Base-by-base conservation (phyloP, 2,888 invertebrate species). In the Zonitis immaculata region DNA sequence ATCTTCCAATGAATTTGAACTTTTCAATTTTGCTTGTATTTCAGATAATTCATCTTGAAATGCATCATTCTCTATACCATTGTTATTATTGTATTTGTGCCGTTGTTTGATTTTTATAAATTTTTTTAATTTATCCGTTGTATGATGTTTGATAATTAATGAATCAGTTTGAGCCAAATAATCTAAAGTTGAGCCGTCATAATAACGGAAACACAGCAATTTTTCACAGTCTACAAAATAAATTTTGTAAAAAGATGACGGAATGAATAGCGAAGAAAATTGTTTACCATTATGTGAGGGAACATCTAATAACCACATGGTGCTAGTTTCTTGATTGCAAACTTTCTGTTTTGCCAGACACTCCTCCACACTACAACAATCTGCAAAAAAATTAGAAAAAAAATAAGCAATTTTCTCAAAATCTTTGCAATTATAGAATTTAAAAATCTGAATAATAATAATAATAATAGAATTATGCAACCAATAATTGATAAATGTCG, bases 271-370 rank as follows among this genome's bases (percentile, higher is more conserved):
- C n/a, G n/a, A n/a, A n/a, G n/a, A n/a, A n/a, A n/a, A n/a, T n/a
- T n/a, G n/a, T 70, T 76, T 75, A 82, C 83, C 82, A 80, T 82
- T 82, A 76, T 82, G 82, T 69, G 80, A 82, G 69, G 83, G 84
- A 76, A 84, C 80, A 76, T 85, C 85, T 73, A 85, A 79, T 71
- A 85, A 81, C 85, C 86, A 86, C 85, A 86, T 85, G 73, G 81
- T 82, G 77, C 80, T 80, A 72, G 81, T 81, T 74, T 77, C 79
- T 77, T 79, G 79, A 66, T 80, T 79, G 74, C 77, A 52, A 49
- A 76, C 66, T 51, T 66, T 60, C 60, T 76, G 73, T 57, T 72
- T 73, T 18, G 71, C 76, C 59, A 79, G 64, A 60, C 76, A 75
- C 66, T 76, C 76, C 52, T 73, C 70, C 22, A 71, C 67, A 63